phyloP scores from a whole-genome alignment of 2,888 invertebrate genomes.

The Phortica okadai region DNA sequence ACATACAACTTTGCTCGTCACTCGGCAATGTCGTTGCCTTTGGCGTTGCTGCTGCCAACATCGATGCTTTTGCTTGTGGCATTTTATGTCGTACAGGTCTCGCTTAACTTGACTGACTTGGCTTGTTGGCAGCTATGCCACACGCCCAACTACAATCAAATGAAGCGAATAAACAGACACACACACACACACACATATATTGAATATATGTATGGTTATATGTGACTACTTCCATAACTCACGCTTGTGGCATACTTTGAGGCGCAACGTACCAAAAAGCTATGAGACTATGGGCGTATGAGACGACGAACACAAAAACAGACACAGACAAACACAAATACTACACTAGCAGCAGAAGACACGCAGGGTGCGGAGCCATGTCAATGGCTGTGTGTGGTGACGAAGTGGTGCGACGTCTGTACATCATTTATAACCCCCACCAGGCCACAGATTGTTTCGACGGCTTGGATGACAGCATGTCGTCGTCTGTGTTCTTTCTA shows the following conservation, averaged over 20 bases:
- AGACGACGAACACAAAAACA: background rate
- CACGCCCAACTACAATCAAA: background rate
- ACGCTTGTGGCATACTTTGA: conserved; percentile 18
- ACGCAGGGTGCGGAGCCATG: background rate
- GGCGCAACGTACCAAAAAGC: background rate
- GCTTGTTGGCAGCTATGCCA: conserved; percentile 1
- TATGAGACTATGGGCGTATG: background rate
- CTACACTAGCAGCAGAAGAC: conserved; percentile 33
- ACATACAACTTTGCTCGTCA: background rate
- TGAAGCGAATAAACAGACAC: background rate
- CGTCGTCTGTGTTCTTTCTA: conserved; percentile 25
- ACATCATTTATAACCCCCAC: conserved; percentile 69
- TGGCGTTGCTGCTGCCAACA: background rate
- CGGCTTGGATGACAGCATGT: conserved; percentile 63
- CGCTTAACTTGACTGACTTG: conserved; percentile 30
- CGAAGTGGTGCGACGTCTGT: conserved; percentile 45
- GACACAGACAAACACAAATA: conserved; percentile 19
- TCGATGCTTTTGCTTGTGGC: conserved; percentile 22
- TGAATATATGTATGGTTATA: no score
- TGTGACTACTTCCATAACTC: background rate
- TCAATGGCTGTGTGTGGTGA: conserved; percentile 34
- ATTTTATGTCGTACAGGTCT: conserved; percentile 16
- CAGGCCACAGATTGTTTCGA: conserved; percentile 69
- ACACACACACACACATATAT: background rate
- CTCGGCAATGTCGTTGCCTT: background rate